Evolutionary conservation across 2,888 invertebrate genomes (phyloP).

Genomic region (Drosophila emarginata): DNA sequence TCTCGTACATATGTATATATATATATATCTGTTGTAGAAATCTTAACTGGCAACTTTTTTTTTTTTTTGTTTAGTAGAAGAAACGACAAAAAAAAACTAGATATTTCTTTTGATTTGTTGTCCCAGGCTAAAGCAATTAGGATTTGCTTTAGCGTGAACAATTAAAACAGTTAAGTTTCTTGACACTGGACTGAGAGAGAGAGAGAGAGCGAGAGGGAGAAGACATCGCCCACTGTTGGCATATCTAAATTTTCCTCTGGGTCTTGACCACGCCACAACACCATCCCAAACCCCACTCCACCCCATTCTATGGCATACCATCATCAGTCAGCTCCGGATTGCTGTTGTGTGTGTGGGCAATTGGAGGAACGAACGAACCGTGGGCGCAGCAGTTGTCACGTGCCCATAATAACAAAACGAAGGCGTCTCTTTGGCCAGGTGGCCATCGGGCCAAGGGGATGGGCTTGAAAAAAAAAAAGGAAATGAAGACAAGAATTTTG

Average conservation of each 20-base stretch:
- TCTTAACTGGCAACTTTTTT: constrained; percentile 66
- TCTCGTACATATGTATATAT: constrained; percentile 1
- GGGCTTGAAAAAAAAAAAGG: neutral
- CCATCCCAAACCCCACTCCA: neutral
- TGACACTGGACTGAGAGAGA: constrained; percentile 11
- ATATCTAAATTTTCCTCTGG: constrained; percentile 20
- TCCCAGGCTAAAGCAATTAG: constrained; percentile 56
- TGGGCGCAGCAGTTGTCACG: constrained; percentile 76
- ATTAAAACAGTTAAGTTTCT: constrained; percentile 72
- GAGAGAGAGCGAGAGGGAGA: no score
- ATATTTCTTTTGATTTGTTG: constrained; percentile 17
- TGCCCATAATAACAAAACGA: constrained; percentile 71
- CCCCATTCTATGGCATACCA: neutral
- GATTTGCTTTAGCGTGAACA: constrained; percentile 57
- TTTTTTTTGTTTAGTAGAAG: neutral
- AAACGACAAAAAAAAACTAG: constrained; percentile 37
- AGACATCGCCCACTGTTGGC: constrained; percentile 39
- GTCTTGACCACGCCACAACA: neutral
- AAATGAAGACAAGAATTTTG: constrained; percentile 31
- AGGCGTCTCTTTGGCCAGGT: constrained; percentile 34
- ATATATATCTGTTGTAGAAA: constrained; percentile 44
- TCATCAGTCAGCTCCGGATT: no score
- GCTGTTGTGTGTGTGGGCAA: constrained; percentile 9
- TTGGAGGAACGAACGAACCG: constrained; percentile 26
- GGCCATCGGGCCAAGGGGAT: constrained; percentile 7